A percentile compares a stretch with the other conserved stretches of the same genome.
Evolutionary conservation across 2,888 invertebrate species (phyloP).

Genomic region (Amorpha juglandis): DNA sequence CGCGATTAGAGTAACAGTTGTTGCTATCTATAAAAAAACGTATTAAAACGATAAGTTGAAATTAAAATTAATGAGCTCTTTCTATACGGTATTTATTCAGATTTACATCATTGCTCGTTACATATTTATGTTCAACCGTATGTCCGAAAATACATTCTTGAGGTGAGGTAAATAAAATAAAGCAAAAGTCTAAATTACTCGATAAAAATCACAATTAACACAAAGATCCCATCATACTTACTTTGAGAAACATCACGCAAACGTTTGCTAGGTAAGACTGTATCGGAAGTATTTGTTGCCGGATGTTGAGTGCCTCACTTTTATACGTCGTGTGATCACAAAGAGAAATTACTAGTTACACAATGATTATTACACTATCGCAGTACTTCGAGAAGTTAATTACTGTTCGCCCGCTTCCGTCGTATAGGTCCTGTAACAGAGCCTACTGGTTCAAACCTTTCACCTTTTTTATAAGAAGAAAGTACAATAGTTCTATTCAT

Average conservation of each 20-base stretch:
- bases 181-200: not conserved
- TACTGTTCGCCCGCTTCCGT: constrained; percentile 29
- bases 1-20: constrained; percentile 36
- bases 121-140: not conserved
- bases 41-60: not conserved
- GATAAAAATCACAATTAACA: not conserved
- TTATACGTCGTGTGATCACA: constrained; percentile 52
- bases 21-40: constrained; percentile 41
- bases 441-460: constrained; percentile 45
- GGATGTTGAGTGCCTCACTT: constrained; percentile 50
- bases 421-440: constrained; percentile 46
- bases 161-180: not conserved
- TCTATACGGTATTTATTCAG: not conserved
- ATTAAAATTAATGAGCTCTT: not conserved
- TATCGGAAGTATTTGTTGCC: constrained; percentile 49
- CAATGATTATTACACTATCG: constrained; percentile 50
- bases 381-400: constrained; percentile 33
- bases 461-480: constrained; percentile 44
- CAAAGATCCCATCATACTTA: constrained; percentile 40
- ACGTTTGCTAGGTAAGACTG: constrained; percentile 38
- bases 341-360: constrained; percentile 54
- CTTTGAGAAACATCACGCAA: constrained; percentile 47
- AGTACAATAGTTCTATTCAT: constrained; percentile 39
- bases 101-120: not conserved
- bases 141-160: not conserved